A percentile compares a stretch with the other conserved stretches of the same genome.
These are phyloP conservation scores for Potamilus streckersoni DNA, from an alignment of 1,140 invertebrate species.

Conservation along the genomic window DNA sequence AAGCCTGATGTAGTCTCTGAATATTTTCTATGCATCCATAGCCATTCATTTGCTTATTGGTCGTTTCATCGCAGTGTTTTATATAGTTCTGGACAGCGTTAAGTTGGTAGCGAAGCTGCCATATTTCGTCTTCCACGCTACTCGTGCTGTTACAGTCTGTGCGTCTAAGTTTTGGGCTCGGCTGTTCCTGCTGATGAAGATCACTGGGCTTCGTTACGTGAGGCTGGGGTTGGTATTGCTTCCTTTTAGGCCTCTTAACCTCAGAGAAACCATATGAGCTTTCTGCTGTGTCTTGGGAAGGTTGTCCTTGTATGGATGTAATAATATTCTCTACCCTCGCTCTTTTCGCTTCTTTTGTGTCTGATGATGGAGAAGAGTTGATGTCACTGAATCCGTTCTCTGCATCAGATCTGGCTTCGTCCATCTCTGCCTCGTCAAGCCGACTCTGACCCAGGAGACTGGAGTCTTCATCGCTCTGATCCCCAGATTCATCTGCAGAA, in stretches of 20 bases:
- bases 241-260: conserved; percentile 93
- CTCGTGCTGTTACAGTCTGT: conserved; percentile 73
- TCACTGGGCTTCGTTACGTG: conserved; percentile 73
- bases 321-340: conserved; percentile 95
- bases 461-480: conserved; percentile 40
- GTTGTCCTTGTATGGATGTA: conserved; percentile 88
- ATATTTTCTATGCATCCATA: conserved; percentile 32
- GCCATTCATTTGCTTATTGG: conserved; percentile 40
- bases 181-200: conserved; percentile 36
- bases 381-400: conserved; percentile 38
- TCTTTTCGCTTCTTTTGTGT: conserved; percentile 81
- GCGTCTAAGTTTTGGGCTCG: conserved; percentile 70
- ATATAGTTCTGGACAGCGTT: conserved; percentile 91
- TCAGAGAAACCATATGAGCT: conserved; percentile 39
- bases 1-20: conserved; percentile 27
- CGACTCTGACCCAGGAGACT: conserved; percentile 24
- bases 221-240: conserved; percentile 96
- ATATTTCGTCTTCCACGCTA: conserved; percentile 86
- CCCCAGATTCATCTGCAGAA: conserved; percentile 32
- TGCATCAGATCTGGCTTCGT: conserved; percentile 45
- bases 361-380: conserved; percentile 32
- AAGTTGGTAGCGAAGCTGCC: conserved; percentile 88
- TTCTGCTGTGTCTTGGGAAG: conserved; percentile 67
- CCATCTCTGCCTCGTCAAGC: conserved; percentile 28
- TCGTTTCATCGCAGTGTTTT: conserved; percentile 82